These are phyloP conservation scores for Turritopsis dohrnii DNA, from an alignment of 30 jellyfish, hydroid and myxozoan genomes.

Conservation along the genomic window DNA sequence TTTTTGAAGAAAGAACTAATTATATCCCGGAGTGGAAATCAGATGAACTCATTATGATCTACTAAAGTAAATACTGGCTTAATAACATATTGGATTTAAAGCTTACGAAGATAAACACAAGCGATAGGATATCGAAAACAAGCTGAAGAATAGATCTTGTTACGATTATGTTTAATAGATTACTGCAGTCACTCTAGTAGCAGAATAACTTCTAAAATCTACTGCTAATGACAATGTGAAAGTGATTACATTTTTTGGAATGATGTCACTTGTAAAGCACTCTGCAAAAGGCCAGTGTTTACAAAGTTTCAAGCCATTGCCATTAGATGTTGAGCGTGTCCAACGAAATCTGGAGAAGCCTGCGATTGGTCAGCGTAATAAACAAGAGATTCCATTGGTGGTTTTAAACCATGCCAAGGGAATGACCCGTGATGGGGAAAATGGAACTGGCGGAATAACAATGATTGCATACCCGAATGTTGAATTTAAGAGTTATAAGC, in stretches of 20 bases:
- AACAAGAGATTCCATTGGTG: not conserved
- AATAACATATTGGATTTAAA: not conserved
- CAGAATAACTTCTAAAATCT: not conserved
- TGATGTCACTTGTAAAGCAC: not conserved
- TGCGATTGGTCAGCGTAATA: not conserved
- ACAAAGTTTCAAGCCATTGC: not conserved
- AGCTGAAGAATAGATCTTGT: not conserved
- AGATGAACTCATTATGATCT: not conserved
- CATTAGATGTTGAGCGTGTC: not conserved
- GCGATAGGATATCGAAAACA: not conserved
- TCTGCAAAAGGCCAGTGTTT: not conserved
- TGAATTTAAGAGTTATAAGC: not conserved
- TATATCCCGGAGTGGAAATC: not conserved
- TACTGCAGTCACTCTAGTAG: not conserved
- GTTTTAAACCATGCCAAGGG: not conserved
- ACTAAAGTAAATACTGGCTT: not conserved
- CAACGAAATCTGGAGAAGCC: not conserved
- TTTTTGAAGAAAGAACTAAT: not conserved
- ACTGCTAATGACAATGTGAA: too few relatives aligned
- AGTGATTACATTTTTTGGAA: not conserved
- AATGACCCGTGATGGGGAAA: not conserved
- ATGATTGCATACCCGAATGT: conserved; percentile 1
- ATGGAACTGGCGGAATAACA: not conserved
- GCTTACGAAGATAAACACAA: not conserved
- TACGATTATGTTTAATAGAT: too few relatives aligned